Conservation (phyloP, 2,113 vertebrate species). For the Acrocephalus arundinaceus region DNA sequence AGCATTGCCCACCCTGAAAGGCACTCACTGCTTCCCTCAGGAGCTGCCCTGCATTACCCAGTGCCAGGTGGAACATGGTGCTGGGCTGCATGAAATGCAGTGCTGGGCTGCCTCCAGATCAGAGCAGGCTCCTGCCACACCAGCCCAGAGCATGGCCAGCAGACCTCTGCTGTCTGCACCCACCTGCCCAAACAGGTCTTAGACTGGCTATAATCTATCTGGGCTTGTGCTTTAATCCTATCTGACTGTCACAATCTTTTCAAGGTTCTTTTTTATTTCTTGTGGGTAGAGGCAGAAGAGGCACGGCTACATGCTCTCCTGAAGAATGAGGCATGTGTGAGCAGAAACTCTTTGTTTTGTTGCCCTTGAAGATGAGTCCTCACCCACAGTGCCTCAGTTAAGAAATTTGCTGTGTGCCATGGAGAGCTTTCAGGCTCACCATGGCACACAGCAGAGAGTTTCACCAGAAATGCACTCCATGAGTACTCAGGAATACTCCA, state of each 20-base stretch:
- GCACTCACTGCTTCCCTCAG: neutral
- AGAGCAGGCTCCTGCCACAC: neutral
- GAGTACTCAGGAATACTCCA: neutral
- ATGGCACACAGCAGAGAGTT: too few species aligned
- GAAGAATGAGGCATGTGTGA: neutral
- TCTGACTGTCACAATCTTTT: neutral
- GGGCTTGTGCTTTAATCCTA: neutral
- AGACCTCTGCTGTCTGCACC: neutral
- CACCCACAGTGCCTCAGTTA: neutral
- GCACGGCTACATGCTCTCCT: fast-evolving
- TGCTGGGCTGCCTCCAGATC: neutral
- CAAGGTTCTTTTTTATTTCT: neutral
- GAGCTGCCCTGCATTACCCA: neutral
- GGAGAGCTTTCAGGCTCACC: neutral
- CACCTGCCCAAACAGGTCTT: neutral
- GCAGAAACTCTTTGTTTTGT: neutral
- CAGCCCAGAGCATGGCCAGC: neutral
- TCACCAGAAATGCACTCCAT: neutral
- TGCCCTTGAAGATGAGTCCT: neutral
- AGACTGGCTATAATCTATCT: neutral
- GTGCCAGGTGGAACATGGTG: fast-evolving
- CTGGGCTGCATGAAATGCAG: neutral
- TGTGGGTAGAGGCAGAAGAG: neutral
- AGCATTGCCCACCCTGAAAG: neutral
- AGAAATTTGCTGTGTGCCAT: fast-evolving